Percentiles rank a stretch among this genome's conserved stretches.
These are phyloP conservation scores for Sinocyclocheilus maitianheensis DNA, from an alignment of 2,113 vertebrate species.

Conservation along the genomic window DNA sequence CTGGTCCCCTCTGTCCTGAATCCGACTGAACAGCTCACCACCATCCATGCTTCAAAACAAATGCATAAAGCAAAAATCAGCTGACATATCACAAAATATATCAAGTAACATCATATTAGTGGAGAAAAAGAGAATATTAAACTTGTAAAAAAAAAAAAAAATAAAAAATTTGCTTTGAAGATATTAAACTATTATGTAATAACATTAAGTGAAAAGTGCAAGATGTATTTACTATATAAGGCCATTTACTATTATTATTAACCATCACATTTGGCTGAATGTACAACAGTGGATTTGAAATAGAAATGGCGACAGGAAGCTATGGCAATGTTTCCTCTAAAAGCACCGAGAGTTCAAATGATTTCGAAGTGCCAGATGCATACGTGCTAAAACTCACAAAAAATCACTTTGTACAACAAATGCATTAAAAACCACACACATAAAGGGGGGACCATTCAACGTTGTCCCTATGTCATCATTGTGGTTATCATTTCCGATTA, in stretches of 20 bases:
- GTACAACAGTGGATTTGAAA: not conserved
- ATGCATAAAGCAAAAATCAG: slow-evolving; percentile 17
- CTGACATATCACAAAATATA: not conserved
- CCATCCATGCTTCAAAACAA: slow-evolving; percentile 87
- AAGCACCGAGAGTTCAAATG: not conserved
- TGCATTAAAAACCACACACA: slow-evolving; percentile 3
- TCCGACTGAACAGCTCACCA: slow-evolving; percentile 94
- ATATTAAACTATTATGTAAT: not conserved
- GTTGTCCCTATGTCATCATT: slow-evolving; percentile 6
- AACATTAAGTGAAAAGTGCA: not conserved
- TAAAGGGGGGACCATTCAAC: not conserved
- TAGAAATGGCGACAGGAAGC: not conserved
- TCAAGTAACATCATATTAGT: not conserved
- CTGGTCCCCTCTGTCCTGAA: slow-evolving; percentile 96
- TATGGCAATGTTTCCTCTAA: not conserved
- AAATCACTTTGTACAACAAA: not conserved
- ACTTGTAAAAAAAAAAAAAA: not conserved
- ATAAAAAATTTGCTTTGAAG: not conserved
- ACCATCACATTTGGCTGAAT: not conserved
- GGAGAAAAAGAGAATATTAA: not conserved
- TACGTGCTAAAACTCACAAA: not conserved
- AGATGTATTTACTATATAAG: not conserved
- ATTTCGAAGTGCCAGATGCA: too few species aligned
- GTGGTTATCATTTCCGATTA: slow-evolving; percentile 44
- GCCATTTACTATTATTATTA: not conserved